Evolutionary conservation across 2,797 vertebrate genomes (phyloP).

Genomic region (Neopelma chrysocephalum): DNA sequence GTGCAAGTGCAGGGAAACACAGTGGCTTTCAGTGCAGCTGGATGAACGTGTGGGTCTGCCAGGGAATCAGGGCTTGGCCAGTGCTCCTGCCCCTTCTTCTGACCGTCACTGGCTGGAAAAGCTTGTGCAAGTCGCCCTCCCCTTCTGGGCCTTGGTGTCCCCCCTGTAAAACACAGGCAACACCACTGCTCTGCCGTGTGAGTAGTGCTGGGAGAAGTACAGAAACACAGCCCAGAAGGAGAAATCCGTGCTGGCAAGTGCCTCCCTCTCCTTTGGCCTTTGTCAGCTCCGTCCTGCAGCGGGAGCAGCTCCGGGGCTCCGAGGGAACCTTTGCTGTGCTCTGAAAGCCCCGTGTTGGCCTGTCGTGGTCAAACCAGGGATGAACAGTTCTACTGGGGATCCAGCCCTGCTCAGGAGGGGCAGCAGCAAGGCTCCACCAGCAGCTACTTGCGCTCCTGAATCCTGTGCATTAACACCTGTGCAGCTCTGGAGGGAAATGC

Average conservation of each 20-base stretch:
- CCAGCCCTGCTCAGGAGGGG: neutral
- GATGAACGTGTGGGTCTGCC: neutral
- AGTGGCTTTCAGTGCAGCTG: neutral
- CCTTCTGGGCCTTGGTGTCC: neutral
- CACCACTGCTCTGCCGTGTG: neutral
- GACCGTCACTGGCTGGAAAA: neutral
- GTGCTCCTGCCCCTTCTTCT: neutral
- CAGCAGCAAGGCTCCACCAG: constrained; percentile 13
- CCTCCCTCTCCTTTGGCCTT: neutral
- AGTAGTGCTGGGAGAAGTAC: neutral
- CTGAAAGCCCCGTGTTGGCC: constrained; percentile 56
- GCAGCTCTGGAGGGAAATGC: neutral
- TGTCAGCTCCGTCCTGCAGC: neutral
- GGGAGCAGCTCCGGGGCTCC: neutral
- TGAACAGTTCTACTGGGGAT: constrained; percentile 67
- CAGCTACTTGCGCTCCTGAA: neutral
- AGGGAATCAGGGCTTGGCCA: neutral
- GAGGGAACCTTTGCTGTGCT: constrained; percentile 70
- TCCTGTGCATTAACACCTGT: neutral
- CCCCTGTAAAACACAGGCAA: neutral
- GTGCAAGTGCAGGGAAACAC: neutral
- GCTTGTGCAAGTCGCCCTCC: neutral
- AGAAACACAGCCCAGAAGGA: neutral
- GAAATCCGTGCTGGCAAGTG: neutral
- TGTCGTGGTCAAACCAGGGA: constrained; percentile 47